phyloP scores from a whole-genome alignment of 2,888 invertebrate genomes.

The Rhingia rostrata region DNA sequence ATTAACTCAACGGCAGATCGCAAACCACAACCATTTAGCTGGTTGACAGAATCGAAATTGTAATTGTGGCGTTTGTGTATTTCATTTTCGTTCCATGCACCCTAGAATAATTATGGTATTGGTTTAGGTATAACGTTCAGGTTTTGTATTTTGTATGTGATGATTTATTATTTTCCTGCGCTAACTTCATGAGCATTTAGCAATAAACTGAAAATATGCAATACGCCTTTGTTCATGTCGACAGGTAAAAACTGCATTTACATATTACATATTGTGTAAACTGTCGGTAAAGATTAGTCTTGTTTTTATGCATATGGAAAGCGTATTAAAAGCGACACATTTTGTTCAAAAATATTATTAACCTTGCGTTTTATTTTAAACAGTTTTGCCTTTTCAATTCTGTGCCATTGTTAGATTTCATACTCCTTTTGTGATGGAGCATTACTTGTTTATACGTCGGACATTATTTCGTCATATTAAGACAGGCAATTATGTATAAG shows the following conservation, averaged over 20 bases:
- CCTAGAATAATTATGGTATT: slow-evolving; percentile 58
- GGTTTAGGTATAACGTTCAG: slow-evolving; percentile 67
- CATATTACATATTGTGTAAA: slow-evolving; percentile 6
- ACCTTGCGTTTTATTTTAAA: slow-evolving; percentile 27
- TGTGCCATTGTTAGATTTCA: no score
- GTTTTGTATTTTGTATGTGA: slow-evolving; percentile 58
- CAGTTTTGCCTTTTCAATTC: no score
- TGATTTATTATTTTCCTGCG: slow-evolving; percentile 29
- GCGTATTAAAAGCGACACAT: slow-evolving; percentile 26
- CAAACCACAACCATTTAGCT: slow-evolving; percentile 94
- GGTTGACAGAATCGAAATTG: slow-evolving; percentile 96
- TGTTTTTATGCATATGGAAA: slow-evolving; percentile 26
- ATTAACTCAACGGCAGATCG: slow-evolving; percentile 94
- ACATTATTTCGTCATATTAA: no score
- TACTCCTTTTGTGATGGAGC: no score
- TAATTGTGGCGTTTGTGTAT: slow-evolving; percentile 82
- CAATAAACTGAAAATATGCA: slow-evolving; percentile 53
- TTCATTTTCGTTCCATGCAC: slow-evolving; percentile 53
- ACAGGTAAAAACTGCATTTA: slow-evolving; percentile 57
- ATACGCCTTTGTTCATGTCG: slow-evolving; percentile 46
- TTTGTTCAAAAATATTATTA: slow-evolving; percentile 28
- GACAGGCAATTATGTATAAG: no score
- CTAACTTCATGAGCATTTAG: slow-evolving; percentile 38
- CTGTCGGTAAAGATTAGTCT: slow-evolving; percentile 46
- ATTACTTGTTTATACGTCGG: no score